These are phyloP conservation scores for Hypothenemus hampei DNA, from an alignment of 1,140 invertebrate genomes.

Conservation along the genomic window DNA sequence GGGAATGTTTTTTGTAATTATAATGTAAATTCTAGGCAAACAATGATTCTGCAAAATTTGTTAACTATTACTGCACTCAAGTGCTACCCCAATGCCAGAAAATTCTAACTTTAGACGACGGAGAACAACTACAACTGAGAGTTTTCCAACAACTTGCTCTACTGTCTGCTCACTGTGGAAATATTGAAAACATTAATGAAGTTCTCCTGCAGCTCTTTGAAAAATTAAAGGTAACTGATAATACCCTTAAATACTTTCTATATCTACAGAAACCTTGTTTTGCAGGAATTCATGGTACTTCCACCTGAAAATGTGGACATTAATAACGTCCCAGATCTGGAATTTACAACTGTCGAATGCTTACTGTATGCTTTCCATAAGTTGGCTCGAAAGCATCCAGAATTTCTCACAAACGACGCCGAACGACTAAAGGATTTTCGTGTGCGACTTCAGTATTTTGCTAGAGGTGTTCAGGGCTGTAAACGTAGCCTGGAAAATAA, in stretches of 20 bases:
- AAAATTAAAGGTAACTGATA: constrained; percentile 58
- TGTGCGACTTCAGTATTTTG: constrained; percentile 85
- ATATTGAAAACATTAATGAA: constrained; percentile 66
- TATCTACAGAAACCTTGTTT: constrained; percentile 30
- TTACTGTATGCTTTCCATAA: constrained; percentile 86
- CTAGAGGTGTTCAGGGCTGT: constrained; percentile 71
- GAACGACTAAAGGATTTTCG: constrained; percentile 84
- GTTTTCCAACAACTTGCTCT: constrained; percentile 85
- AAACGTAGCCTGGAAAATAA: constrained; percentile 29
- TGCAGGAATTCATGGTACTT: constrained; percentile 69
- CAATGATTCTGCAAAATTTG: constrained; percentile 81
- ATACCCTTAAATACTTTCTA: constrained; percentile 11
- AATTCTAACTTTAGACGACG: constrained; percentile 55
- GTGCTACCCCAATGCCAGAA: constrained; percentile 65
- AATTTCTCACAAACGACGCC: constrained; percentile 73
- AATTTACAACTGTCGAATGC: constrained; percentile 93
- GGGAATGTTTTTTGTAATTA: too few relatives aligned
- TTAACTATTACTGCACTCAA: constrained; percentile 81
- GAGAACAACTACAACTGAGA: constrained; percentile 70
- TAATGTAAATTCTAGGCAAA: constrained; percentile 59
- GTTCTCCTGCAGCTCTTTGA: constrained; percentile 73
- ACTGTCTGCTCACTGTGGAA: constrained; percentile 66
- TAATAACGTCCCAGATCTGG: constrained; percentile 66
- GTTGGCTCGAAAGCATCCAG: constrained; percentile 73
- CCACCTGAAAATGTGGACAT: constrained; percentile 64